phyloP scores from a whole-genome alignment of 2,113 vertebrate species.

The Datnioides undecimradiatus region DNA sequence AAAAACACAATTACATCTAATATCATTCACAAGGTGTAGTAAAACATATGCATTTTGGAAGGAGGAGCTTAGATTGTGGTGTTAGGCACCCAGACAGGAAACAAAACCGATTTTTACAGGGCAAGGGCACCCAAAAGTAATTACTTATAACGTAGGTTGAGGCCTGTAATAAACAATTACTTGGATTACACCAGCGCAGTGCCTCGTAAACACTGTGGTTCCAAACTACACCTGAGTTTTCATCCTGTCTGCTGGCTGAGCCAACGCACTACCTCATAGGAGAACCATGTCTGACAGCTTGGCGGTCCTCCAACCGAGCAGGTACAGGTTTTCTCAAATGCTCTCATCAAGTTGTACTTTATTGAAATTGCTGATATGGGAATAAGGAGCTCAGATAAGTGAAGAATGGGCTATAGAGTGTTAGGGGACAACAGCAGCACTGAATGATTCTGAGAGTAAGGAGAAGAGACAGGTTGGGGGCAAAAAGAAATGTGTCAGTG shows the following conservation, averaged over 20 bases:
- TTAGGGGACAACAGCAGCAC: conserved; percentile 22
- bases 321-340: conserved; percentile 29
- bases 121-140: conserved; percentile 71
- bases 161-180: conserved; percentile 78
- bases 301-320: conserved; percentile 30
- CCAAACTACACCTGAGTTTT: conserved; percentile 76
- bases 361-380: neutral
- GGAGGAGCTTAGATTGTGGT: conserved; percentile 63
- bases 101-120: conserved; percentile 73
- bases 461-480: conserved; percentile 19
- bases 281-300: conserved; percentile 55
- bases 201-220: conserved; percentile 73
- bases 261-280: conserved; percentile 64
- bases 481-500: conserved; percentile 6
- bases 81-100: conserved; percentile 74
- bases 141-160: conserved; percentile 66
- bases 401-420: neutral
- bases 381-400: neutral
- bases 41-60: conserved; percentile 53
- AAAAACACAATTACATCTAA: conserved; percentile 71
- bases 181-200: conserved; percentile 72
- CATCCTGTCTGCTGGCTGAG: conserved; percentile 48
- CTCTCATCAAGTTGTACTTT: conserved; percentile 25
- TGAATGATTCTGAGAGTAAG: conserved; percentile 2
- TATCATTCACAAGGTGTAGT: conserved; percentile 63